phyloP scores from a whole-genome alignment of 2,797 vertebrate genomes.

The Molothrus ater region DNA sequence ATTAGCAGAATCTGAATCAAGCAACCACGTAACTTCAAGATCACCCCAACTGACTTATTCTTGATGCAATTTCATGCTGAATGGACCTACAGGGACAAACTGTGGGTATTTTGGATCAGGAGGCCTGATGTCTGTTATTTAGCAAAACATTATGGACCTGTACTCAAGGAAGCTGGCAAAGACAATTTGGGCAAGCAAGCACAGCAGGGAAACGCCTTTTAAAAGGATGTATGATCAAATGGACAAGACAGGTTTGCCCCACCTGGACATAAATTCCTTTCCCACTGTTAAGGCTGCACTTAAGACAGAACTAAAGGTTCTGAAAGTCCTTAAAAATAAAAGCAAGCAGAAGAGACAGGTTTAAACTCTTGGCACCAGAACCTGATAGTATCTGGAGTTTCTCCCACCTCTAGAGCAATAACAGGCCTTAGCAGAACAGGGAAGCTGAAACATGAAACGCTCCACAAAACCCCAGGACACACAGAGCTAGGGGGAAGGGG shows the following conservation, averaged over 20 bases:
- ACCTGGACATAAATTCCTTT: conserved; percentile 20
- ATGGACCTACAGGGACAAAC: background rate
- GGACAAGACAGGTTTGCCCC: background rate
- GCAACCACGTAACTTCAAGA: background rate
- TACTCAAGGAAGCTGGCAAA: conserved; percentile 22
- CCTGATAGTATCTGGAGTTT: background rate
- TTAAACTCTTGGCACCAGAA: background rate
- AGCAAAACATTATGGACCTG: background rate
- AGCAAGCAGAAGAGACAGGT: background rate
- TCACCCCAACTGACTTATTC: background rate
- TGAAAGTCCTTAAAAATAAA: background rate
- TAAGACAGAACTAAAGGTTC: background rate
- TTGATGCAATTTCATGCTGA: background rate
- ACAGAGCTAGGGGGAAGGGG: background rate
- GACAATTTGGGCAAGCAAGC: background rate
- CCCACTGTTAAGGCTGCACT: background rate
- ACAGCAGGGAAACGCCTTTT: background rate
- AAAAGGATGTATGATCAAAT: background rate
- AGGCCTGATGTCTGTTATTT: background rate
- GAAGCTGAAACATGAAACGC: conserved; percentile 1
- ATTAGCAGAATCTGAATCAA: background rate
- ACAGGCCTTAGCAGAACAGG: background rate
- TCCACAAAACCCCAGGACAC: background rate
- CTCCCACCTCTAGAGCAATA: background rate
- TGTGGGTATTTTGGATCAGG: background rate